Evolutionary conservation across 2,888 invertebrate species (phyloP).

Genomic region (Lasioglossum figueresi): DNA sequence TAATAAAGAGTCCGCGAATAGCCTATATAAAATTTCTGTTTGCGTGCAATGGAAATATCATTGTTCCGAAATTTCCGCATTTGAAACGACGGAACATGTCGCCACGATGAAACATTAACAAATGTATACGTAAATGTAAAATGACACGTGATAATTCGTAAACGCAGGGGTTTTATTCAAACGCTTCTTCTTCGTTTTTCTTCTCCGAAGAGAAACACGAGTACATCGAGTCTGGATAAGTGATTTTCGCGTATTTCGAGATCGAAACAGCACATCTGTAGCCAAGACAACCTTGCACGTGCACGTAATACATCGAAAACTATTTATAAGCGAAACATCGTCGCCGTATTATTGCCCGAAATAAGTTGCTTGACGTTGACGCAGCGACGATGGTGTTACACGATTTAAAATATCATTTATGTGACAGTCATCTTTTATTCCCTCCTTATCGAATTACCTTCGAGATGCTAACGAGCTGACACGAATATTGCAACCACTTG

Average conservation of each 20-base stretch:
- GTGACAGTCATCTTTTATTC: slow-evolving; percentile 1
- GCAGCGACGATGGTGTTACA: slow-evolving; percentile 40
- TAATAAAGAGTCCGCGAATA: slow-evolving; percentile 32
- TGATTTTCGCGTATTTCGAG: slow-evolving; percentile 60
- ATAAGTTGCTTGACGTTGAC: slow-evolving; percentile 64
- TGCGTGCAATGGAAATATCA: not conserved
- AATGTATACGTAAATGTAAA: not conserved
- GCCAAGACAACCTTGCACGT: slow-evolving; percentile 75
- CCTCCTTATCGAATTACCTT: not conserved
- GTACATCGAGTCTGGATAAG: slow-evolving; percentile 21
- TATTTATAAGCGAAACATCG: slow-evolving; percentile 75
- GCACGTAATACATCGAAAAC: slow-evolving; percentile 72
- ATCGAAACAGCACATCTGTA: slow-evolving; percentile 62
- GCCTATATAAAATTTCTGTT: slow-evolving; percentile 1
- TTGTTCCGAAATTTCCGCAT: not conserved
- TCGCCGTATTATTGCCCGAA: slow-evolving; percentile 72
- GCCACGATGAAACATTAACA: not conserved
- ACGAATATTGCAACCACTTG: not conserved
- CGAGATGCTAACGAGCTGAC: not conserved
- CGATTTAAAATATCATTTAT: slow-evolving; percentile 58
- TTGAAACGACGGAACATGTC: not conserved
- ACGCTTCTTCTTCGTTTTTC: not conserved
- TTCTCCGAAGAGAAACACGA: not conserved
- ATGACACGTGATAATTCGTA: not conserved
- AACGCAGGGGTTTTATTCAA: not conserved